phyloP scores from a whole-genome alignment of 2,888 invertebrate genomes.

The Patella depressa region DNA sequence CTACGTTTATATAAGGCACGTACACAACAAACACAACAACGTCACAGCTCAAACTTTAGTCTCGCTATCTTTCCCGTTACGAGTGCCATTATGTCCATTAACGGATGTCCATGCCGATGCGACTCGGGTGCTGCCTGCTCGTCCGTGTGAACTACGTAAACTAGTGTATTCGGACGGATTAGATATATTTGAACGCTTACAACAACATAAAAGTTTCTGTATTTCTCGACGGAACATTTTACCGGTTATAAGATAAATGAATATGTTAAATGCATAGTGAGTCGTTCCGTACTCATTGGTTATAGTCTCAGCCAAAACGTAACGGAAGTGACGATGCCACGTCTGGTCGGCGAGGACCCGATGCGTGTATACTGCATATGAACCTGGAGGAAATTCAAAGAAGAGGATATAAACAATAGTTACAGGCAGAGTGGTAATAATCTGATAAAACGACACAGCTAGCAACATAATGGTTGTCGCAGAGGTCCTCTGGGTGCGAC shows the following conservation, averaged over 20 bases:
- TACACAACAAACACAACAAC: too few relatives aligned
- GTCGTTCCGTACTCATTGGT: constrained; percentile 67
- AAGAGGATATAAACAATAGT: constrained; percentile 61
- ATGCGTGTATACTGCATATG: constrained; percentile 31
- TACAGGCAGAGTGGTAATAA: constrained; percentile 67
- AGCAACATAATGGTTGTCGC: constrained; percentile 69
- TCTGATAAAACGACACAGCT: constrained; percentile 68
- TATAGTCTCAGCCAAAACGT: constrained; percentile 50
- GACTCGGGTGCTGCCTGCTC: constrained; percentile 38
- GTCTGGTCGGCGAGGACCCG: constrained; percentile 43
- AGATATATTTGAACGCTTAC: constrained; percentile 40
- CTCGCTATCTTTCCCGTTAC: not conserved
- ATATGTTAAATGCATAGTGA: constrained; percentile 69
- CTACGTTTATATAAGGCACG: too few relatives aligned
- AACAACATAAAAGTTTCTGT: constrained; percentile 46
- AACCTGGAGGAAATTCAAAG: constrained; percentile 52
- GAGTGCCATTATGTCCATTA: constrained; percentile 36
- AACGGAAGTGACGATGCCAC: constrained; percentile 59
- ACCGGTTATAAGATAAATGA: constrained; percentile 69
- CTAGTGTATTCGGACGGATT: constrained; percentile 54
- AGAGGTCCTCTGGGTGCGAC: constrained; percentile 53
- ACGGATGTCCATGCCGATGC: constrained; percentile 46
- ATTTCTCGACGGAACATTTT: constrained; percentile 67
- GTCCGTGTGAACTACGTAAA: constrained; percentile 40
- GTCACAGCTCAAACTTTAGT: constrained; percentile 14